Evolutionary conservation across 2,888 invertebrate genomes (phyloP), one percentile per base, ranked within the genome.

Genomic region (Rotaria macrura): DNA sequence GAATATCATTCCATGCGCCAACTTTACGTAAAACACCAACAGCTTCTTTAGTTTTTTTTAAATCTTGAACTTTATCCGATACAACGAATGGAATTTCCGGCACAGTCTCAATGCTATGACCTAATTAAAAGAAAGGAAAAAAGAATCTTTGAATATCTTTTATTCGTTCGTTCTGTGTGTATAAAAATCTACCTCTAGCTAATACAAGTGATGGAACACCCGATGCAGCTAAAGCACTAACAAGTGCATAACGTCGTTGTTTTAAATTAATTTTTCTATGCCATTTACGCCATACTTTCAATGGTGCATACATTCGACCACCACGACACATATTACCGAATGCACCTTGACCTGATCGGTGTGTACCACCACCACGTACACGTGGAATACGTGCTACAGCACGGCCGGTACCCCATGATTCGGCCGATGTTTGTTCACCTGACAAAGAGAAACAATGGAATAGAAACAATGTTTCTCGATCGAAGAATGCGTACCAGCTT

Each of bases 241-340:
- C 96, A 88, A 97, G 92, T 86, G 99, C 99, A 89, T 96, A 97
- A 88, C 99, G 93, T 89, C 95, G 95, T 93, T 97, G 97, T 89
- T 97, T 96, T 57, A 97, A 94, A 90, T 98, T 99, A 88, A 99
- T 94, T 90, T 95, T 95, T 87, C 98, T 94, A 91, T 99, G 97
- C 99, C 99, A 99, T 89, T 96, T 92, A 88, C 99, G 94, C 95
- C 95, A 99, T 40, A 95, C 95, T 92, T 98, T 98, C 84, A 97
- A 98, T 20, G 99, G 99, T 17, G 98, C 98, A 92, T 99, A 99
- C 98, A 99, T 98, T 89, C 97, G 95, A 79, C 99, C 99, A 87
- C 99, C 98, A 90, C 99, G 95, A 92, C 99, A 99, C 99, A 99
- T 99, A 94, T 99, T 99, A 87, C 99, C 99, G 91, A 98, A 99